Conservation (phyloP, 2,113 vertebrate species). For the Hystrix cristata region DNA sequence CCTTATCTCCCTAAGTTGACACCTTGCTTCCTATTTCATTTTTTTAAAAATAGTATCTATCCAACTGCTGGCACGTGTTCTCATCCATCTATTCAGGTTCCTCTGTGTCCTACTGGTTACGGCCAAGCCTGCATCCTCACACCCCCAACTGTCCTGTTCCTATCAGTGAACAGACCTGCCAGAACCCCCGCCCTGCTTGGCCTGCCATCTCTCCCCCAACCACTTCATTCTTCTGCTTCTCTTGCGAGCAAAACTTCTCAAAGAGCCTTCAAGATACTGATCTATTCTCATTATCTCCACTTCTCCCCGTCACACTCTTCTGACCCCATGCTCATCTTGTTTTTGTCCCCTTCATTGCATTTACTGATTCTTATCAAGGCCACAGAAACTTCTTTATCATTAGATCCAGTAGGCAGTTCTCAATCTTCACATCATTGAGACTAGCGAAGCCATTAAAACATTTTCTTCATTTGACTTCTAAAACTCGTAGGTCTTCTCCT, state of each 20-base stretch:
- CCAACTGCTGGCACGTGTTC: not conserved
- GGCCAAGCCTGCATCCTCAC: not conserved
- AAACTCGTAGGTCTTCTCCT: not conserved
- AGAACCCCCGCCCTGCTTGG: not conserved
- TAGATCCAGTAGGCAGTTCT: not conserved
- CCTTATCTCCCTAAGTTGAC: not conserved
- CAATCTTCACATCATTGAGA: not conserved
- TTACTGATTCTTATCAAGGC: not conserved
- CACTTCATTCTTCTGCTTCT: conserved; percentile 14
- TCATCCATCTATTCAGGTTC: not conserved
- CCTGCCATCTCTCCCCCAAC: not conserved
- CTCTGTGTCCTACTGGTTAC: not conserved
- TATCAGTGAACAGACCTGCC: accelerated
- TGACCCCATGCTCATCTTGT: not conserved
- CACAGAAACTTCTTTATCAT: not conserved
- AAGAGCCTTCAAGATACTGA: not conserved
- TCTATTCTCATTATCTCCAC: not conserved
- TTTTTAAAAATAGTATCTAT: not conserved
- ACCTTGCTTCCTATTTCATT: not conserved
- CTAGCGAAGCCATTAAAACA: not conserved
- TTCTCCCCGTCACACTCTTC: not conserved
- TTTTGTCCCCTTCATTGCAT: not conserved
- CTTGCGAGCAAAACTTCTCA: conserved; percentile 6
- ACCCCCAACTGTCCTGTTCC: too few species aligned
- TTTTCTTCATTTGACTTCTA: not conserved